Conservation (phyloP, 1,140 invertebrate species). For the Habropoda laboriosa region DNA sequence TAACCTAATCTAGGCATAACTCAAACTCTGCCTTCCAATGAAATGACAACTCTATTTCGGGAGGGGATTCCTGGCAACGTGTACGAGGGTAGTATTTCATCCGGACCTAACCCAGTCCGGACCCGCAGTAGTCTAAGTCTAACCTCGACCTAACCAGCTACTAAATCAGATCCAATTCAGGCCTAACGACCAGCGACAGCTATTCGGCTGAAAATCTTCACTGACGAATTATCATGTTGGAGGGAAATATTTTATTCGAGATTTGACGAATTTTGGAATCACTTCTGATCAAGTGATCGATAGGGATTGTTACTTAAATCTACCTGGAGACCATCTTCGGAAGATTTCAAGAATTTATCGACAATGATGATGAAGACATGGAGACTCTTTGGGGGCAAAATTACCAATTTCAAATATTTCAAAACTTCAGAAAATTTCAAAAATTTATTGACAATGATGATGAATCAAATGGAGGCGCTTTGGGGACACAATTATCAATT, state of each 20-base stretch:
- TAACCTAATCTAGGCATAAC: background rate
- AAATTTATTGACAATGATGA: too few species aligned
- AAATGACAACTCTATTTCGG: constrained; percentile 28
- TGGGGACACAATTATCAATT: too few species aligned
- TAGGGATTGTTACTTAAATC: too few species aligned
- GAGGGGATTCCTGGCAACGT: constrained; percentile 8
- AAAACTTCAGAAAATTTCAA: too few species aligned
- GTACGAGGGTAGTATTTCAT: constrained; percentile 16
- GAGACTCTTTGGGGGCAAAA: too few species aligned
- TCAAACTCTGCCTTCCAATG: background rate
- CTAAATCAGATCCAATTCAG: constrained; percentile 24
- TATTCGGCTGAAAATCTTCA: background rate
- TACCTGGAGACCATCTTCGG: too few species aligned
- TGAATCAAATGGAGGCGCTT: too few species aligned
- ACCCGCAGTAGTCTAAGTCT: constrained; percentile 1
- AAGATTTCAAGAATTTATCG: too few species aligned
- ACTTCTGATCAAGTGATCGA: too few species aligned
- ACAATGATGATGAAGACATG: too few species aligned
- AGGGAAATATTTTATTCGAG: background rate
- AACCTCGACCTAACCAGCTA: constrained; percentile 9
- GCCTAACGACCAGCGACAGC: constrained; percentile 11
- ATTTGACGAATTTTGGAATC: too few species aligned
- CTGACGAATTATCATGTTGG: background rate
- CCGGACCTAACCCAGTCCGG: background rate
- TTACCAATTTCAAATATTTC: too few species aligned